Base-by-base conservation (phyloP, 2,888 invertebrate genomes). In the Megamerina dolium region DNA sequence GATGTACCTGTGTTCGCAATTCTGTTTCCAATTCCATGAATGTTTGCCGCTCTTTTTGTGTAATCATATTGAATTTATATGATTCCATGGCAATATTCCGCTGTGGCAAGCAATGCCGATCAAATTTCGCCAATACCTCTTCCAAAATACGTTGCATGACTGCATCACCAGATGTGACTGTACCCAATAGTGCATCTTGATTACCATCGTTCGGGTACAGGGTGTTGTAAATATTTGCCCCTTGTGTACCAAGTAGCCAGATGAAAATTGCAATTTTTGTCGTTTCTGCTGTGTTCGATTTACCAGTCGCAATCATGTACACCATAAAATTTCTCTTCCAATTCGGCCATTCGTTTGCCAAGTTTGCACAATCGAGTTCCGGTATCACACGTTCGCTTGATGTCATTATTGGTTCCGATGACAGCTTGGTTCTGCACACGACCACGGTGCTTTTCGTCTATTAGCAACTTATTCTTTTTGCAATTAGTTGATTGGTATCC, bases 21-120 rank as follows among this genome's bases (percentile, higher is more conserved):
- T 53, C 51, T 2, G 50, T 52, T 41, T 50, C 43, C 23, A 51
- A 53, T 12, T 50, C 51, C 6, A 10, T 27, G n/a, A n/a, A n/a
- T n/a, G n/a, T n/a, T 23, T 17, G 8, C 37, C 13, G 37, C 26
- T 16, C 17, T 41, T 49, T 51, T 48, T 55, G 55, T n/a, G 36
- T 18, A n/a, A 50, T 50, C 9, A 21, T 43, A 29, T 51, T 50
- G 20, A 50, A 53, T 41, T 54, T 54, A 33, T 36, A 52, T 16
- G 43, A 18, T 9, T 49, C 41, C 35, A 49, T 33, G 2, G 42
- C 36, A 5, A 40, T 10, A 17, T 40, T 40, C 31, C 32, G 44
- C 21, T 33, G 32, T 12, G 49, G 48, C 14, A 48, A 26, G 31
- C 51, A 49, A 35, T 53, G 40, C 12, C 40, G 23, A 27, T 50